phyloP scores from a whole-genome alignment of 2,113 vertebrate genomes.

The Sakesphorus luctuosus region DNA sequence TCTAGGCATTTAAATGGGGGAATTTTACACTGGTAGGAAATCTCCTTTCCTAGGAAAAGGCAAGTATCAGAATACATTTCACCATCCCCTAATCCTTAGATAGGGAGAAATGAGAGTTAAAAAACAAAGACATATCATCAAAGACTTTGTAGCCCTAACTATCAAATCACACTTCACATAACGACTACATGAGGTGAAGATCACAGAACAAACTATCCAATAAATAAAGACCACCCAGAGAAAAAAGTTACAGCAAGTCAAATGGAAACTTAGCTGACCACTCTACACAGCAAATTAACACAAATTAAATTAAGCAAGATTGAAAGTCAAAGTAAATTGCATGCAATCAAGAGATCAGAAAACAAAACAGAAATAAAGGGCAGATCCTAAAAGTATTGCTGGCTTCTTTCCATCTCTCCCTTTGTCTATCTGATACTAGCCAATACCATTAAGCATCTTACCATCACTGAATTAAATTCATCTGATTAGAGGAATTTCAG shows the following conservation, averaged over 20 bases:
- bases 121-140: background rate
- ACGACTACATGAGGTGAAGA: background rate
- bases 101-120: background rate
- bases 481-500: background rate
- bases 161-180: background rate
- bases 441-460: conserved; percentile 2
- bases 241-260: background rate
- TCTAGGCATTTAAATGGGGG: background rate
- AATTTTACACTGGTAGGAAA: background rate
- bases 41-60: background rate
- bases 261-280: background rate
- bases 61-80: background rate
- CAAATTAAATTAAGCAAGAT: conserved; percentile 1
- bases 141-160: background rate
- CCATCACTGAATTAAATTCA: background rate
- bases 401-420: background rate
- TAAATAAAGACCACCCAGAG: background rate
- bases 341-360: background rate
- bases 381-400: conserved; percentile 14
- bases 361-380: background rate
- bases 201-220: background rate
- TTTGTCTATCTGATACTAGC: background rate
- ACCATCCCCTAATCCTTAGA: background rate
- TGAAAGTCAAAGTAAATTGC: conserved; percentile 38
- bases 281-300: background rate